Percentiles rank a stretch among this genome's conserved stretches.
These are phyloP conservation scores for Halcyon badia DNA, from an alignment of 2,797 vertebrate species.

Conservation along the genomic window DNA sequence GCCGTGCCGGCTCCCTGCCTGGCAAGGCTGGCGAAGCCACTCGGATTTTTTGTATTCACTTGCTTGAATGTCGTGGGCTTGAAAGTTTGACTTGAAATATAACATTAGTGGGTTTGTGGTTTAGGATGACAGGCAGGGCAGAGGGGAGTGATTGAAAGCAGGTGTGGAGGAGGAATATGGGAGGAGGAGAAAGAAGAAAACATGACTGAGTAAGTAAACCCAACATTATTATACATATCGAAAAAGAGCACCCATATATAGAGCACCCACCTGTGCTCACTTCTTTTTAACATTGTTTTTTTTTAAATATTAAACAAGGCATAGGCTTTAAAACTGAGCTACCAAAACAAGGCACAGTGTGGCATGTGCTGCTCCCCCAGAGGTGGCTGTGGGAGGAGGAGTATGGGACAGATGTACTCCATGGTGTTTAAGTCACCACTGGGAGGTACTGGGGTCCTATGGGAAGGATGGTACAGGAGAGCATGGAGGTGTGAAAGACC, in stretches of 20 bases:
- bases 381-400: accelerated
- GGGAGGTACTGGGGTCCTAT: not conserved
- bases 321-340: not conserved
- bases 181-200: slow-evolving; percentile 67
- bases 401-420: not conserved
- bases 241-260: slow-evolving; percentile 73
- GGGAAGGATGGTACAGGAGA: not conserved
- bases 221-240: slow-evolving; percentile 22
- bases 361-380: accelerated
- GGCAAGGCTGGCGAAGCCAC: not conserved
- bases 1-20: not conserved
- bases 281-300: not conserved
- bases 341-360: not conserved
- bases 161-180: slow-evolving; percentile 67
- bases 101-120: slow-evolving; percentile 70
- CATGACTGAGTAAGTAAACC: slow-evolving; percentile 66
- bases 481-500: not conserved
- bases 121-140: slow-evolving; percentile 67
- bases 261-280: slow-evolving; percentile 56
- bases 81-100: slow-evolving; percentile 72
- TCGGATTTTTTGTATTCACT: not conserved
- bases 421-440: accelerated
- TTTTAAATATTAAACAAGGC: not conserved
- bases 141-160: slow-evolving; percentile 72
- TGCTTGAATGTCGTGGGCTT: slow-evolving; percentile 52